phyloP scores from a whole-genome alignment of 2,888 invertebrate genomes.

The Melipona bicolor region DNA sequence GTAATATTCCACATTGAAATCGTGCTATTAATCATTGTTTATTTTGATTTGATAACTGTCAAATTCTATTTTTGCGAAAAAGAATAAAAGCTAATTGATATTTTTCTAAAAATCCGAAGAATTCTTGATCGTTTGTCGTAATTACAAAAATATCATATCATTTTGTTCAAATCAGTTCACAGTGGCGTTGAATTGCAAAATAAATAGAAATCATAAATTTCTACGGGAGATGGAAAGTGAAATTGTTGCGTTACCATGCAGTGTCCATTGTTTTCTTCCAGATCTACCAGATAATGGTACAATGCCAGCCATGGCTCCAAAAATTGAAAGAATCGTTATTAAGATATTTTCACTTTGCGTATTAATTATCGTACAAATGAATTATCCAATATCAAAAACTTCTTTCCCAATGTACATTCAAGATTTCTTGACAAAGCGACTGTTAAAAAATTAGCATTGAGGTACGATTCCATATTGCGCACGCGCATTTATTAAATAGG shows the following conservation, averaged over 20 bases:
- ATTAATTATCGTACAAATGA: background rate
- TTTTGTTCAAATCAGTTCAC: background rate
- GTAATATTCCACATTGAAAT: background rate
- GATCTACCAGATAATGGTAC: constrained; percentile 86
- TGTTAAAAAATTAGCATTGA: constrained; percentile 52
- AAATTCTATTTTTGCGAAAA: background rate
- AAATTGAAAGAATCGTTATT: background rate
- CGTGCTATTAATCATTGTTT: constrained; percentile 3
- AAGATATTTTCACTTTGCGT: background rate
- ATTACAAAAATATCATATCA: background rate
- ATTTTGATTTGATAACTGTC: constrained; percentile 6
- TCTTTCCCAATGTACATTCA: constrained; percentile 12
- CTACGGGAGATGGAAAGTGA: constrained; percentile 12
- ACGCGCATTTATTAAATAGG: constrained; percentile 45
- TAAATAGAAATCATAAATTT: background rate
- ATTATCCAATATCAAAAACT: constrained; percentile 11
- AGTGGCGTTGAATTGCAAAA: background rate
- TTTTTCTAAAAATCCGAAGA: background rate
- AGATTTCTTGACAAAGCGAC: constrained; percentile 34
- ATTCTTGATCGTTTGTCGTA: background rate
- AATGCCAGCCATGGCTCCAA: constrained; percentile 85
- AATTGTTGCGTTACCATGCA: constrained; percentile 86
- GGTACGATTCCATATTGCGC: constrained; percentile 42
- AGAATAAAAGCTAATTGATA: constrained; percentile 7
- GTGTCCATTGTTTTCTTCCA: constrained; percentile 91